Conservation (phyloP, 2,888 invertebrate species). For the Oscheius myriophilus region DNA sequence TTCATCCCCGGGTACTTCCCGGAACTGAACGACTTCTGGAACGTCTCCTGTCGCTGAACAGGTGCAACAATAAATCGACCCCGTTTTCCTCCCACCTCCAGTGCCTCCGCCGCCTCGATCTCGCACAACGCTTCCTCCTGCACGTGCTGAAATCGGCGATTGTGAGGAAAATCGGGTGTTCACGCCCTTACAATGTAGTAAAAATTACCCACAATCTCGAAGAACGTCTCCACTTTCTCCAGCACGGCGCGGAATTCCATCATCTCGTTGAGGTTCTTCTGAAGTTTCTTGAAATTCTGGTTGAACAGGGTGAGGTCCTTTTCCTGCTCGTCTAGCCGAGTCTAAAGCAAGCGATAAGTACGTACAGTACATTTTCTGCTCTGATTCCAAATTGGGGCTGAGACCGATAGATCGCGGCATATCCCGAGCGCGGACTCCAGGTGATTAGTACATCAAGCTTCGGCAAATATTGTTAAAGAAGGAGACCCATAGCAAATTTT, state of each 20-base stretch:
- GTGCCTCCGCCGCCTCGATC: conserved; percentile 31
- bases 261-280: conserved; percentile 46
- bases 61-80: neutral
- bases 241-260: conserved; percentile 46
- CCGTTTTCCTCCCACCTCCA: conserved; percentile 24
- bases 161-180: neutral
- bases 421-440: too few relatives aligned
- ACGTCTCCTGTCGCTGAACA: conserved; percentile 25
- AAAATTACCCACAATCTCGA: conserved; percentile 52
- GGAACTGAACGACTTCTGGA: conserved; percentile 40
- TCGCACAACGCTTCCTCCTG: conserved; percentile 29
- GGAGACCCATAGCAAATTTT: too few relatives aligned
- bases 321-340: conserved; percentile 45
- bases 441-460: too few relatives aligned
- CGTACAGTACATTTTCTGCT: neutral
- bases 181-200: neutral
- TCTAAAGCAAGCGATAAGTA: conserved; percentile 20
- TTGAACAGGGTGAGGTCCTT: conserved; percentile 58
- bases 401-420: too few relatives aligned
- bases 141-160: conserved; percentile 20
- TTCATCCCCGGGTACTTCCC: conserved; percentile 26
- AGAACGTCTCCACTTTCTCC: conserved; percentile 55
- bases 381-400: too few relatives aligned
- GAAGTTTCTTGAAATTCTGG: conserved; percentile 50
- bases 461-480: too few relatives aligned